Evolutionary conservation across 2,888 invertebrate genomes (phyloP), one percentile per base, ranked within the genome.

Genomic region (Acleris holmiana): DNA sequence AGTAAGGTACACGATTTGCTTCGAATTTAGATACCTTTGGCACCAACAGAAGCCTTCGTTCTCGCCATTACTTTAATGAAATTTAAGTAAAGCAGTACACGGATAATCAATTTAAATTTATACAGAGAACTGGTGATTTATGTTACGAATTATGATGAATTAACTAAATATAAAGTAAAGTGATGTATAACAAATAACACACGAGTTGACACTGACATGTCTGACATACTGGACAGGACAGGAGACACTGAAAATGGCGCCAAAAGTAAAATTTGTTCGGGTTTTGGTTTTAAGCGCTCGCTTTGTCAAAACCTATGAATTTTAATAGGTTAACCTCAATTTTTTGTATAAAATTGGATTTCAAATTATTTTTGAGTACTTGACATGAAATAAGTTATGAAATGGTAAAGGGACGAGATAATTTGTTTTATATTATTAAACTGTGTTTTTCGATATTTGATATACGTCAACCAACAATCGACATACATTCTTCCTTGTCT

Each of bases 1-100:
- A 13, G 13, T 51, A n/a, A n/a, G n/a, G n/a, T 51, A 10, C 18
- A 2, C 6, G 35, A 29, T 19, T 13, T 35, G n/a, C 17, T 29
- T 29, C 29, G 4, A 48, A 23, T 29, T 50, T 56, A 66, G 71
- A 70, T 70, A 88, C 89, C 82, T 83, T 89, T 89, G 44, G 86
- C 77, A 6, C 88, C 89, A 1, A 88, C 88, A 23, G 89, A 88
- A 15, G 89, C 88, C 70, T 83, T 89, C 1, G 89, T 89, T 56
- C 82, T 72, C 8, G 83, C 83, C 83, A 83, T 82, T 4, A 35
- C 41, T 44, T 68, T 46, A 18, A 62, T 44, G 13, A 41, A 58
- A 25, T 29, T 44, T 56, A 40, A 49, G 15, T n/a, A 5, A 61
- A 23, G 23, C 40, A 15, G 17, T 6, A 61, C 15, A 21, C 21